phyloP scores from a whole-genome alignment of 1,140 invertebrate genomes.

The Zaprionus vittiger region DNA sequence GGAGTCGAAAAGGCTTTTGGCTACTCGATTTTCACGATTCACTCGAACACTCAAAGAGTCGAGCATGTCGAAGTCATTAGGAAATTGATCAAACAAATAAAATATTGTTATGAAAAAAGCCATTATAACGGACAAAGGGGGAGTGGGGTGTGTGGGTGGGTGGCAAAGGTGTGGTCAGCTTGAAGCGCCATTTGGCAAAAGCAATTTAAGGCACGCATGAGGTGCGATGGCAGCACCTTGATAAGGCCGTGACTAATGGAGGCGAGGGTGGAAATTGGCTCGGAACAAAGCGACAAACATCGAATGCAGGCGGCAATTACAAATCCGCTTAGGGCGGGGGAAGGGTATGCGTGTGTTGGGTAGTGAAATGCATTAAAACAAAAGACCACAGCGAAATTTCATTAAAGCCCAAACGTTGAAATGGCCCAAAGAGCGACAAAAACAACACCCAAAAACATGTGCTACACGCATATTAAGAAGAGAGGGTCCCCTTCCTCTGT shows the following conservation, averaged over 20 bases:
- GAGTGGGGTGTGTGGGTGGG: not conserved
- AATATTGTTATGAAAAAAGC: constrained; percentile 65
- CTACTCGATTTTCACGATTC: constrained; percentile 34
- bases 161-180: constrained; percentile 18
- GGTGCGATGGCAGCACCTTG: constrained; percentile 70
- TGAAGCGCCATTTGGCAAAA: constrained; percentile 62
- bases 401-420: constrained; percentile 48
- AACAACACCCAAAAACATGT: constrained; percentile 68
- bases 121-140: constrained; percentile 47
- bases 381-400: constrained; percentile 70
- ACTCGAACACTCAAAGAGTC: constrained; percentile 23
- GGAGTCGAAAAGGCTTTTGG: constrained; percentile 34
- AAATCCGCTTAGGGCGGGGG: constrained; percentile 24
- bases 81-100: constrained; percentile 47
- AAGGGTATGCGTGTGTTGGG: constrained; percentile 23
- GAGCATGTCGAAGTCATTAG: constrained; percentile 41
- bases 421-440: constrained; percentile 21
- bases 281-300: constrained; percentile 61
- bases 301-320: constrained; percentile 62
- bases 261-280: constrained; percentile 55
- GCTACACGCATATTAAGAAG: constrained; percentile 60
- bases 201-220: constrained; percentile 33
- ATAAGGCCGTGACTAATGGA: constrained; percentile 74
- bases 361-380: constrained; percentile 76
- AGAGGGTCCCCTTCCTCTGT: not conserved